Evolutionary conservation across 2,113 vertebrate species (phyloP).

Genomic region (Zosterops japonicus): DNA sequence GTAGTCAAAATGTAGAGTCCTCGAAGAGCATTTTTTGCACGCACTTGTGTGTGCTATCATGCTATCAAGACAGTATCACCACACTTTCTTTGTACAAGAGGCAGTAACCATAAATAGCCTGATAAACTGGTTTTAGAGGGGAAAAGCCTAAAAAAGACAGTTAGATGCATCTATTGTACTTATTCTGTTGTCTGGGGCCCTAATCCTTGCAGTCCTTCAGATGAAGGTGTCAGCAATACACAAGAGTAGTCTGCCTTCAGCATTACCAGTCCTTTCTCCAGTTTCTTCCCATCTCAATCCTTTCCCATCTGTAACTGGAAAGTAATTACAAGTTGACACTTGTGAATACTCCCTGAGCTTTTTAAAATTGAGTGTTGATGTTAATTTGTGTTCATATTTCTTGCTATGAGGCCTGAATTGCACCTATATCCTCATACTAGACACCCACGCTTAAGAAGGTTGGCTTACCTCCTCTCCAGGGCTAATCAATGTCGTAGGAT

Average conservation of each 20-base stretch:
- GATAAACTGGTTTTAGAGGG: not conserved
- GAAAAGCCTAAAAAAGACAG: not conserved
- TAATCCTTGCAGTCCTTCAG: not conserved
- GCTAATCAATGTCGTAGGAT: not conserved
- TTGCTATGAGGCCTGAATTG: not conserved
- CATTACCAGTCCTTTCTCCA: not conserved
- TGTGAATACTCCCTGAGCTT: not conserved
- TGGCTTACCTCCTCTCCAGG: not conserved
- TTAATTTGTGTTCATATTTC: not conserved
- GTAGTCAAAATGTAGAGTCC: not conserved
- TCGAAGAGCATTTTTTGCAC: not conserved
- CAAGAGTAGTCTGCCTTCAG: not conserved
- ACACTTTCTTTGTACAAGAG: not conserved
- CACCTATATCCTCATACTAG: not conserved
- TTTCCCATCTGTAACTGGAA: not conserved
- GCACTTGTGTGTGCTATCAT: accelerated
- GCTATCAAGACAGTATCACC: not conserved
- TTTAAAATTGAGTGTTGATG: not conserved
- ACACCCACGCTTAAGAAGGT: accelerated
- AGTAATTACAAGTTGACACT: not conserved
- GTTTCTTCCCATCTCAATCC: not conserved
- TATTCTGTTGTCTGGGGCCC: accelerated
- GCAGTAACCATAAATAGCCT: not conserved
- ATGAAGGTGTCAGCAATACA: not conserved
- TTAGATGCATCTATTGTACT: not conserved